phyloP scores from a whole-genome alignment of 2,888 invertebrate species.

The Cephus spinipes region DNA sequence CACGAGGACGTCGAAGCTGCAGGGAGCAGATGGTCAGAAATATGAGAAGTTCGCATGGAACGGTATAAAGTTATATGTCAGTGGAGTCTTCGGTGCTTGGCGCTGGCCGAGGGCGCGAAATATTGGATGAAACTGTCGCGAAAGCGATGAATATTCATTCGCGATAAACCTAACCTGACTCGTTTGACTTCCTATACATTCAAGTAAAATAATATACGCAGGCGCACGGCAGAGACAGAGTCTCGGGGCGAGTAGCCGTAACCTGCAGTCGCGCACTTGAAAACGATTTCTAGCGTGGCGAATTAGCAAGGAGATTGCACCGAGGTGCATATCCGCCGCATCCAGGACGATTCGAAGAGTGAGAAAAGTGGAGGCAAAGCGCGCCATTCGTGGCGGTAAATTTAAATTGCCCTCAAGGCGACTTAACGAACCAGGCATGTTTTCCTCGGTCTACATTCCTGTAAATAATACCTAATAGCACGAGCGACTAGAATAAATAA shows the following conservation, averaged over 20 bases:
- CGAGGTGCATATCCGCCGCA: neutral
- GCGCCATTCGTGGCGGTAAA: neutral
- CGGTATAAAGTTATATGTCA: conserved; percentile 2
- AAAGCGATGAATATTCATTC: neutral
- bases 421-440: conserved; percentile 8
- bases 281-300: neutral
- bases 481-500: conserved; percentile 22
- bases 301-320: neutral
- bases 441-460: conserved; percentile 10
- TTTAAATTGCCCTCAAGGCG: neutral
- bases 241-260: neutral
- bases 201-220: neutral
- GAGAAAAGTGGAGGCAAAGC: neutral
- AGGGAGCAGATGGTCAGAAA: conserved; percentile 49
- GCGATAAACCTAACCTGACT: neutral
- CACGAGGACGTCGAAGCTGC: conserved; percentile 30
- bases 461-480: conserved; percentile 22
- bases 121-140: neutral
- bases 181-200: neutral
- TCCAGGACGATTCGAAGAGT: neutral
- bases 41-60: conserved; percentile 45
- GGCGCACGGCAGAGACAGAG: neutral
- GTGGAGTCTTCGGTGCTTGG: neutral
- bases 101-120: neutral
- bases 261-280: neutral